Conservation (phyloP, 1,140 invertebrate species). For the Trichomalopsis sarcophagae region DNA sequence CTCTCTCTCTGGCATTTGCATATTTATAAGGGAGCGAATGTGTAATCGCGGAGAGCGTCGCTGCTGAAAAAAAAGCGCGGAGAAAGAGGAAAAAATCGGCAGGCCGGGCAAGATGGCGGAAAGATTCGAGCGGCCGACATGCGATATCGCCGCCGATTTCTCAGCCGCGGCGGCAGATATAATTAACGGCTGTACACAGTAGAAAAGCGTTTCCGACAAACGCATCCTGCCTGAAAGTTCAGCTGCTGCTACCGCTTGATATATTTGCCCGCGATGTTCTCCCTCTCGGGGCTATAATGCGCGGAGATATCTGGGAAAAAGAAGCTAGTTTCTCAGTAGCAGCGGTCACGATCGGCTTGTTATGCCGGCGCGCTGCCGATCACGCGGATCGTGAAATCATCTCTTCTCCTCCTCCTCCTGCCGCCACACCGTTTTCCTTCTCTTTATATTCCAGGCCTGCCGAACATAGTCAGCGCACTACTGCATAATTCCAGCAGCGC, state of each 20-base stretch:
- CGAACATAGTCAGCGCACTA: conserved; percentile 62
- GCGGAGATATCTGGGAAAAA: not conserved
- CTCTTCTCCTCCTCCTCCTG: conserved; percentile 36
- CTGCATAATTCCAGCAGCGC: conserved; percentile 63
- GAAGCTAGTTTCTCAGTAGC: not conserved
- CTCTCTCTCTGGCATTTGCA: conserved; percentile 70
- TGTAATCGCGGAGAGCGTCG: conserved; percentile 71
- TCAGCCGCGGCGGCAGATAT: conserved; percentile 46
- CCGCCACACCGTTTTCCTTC: not conserved
- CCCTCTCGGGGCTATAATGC: not conserved
- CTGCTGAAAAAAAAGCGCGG: conserved; percentile 41
- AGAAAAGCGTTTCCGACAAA: conserved; percentile 53
- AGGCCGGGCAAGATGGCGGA: conserved; percentile 71
- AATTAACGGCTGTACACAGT: conserved; percentile 43
- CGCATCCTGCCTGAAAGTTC: conserved; percentile 44
- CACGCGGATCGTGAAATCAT: conserved; percentile 68
- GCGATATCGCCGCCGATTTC: conserved; percentile 74
- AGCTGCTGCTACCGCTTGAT: not conserved
- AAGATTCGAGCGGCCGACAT: conserved; percentile 72
- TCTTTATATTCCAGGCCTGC: conserved; percentile 35
- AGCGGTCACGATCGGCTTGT: conserved; percentile 71
- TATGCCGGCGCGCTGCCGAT: conserved; percentile 57
- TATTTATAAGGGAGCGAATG: conserved; percentile 73
- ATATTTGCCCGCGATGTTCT: not conserved
- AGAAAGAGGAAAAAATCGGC: conserved; percentile 63